Evolutionary conservation across 1,140 invertebrate genomes (phyloP), one percentile per base, ranked within the genome.

Genomic region (Phenacoccus solenopsis): DNA sequence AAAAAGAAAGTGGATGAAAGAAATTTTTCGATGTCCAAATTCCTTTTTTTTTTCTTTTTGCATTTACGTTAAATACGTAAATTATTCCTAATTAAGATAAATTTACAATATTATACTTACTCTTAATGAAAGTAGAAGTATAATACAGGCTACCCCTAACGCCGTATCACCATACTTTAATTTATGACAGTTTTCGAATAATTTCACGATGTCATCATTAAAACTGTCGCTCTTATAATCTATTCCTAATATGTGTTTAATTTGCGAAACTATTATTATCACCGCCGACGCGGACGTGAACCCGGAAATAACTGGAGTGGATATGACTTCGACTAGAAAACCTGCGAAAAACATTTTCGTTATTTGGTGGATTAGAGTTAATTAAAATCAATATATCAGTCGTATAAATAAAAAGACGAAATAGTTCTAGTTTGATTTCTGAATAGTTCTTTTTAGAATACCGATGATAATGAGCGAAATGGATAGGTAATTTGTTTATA

Each of bases 211-310:
- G 0, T 87, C 86, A 70, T 89, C 86, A 38, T 91, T 75, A 75
- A 91, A 89, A 69, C 87, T 87, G 70, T 84, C 85, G 0, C 89
- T 83, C 24, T 84, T 83, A 73, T 91, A 89, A 67, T 79, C 83
- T 4, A 96, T 76, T 0, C 93, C 93, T 12, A 94, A 79, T 9
- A 95, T 78, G 13, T 87, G 86, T 80, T 93, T 96, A 2, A 97
- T 75, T 80, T 98, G 95, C 0, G 92, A 86, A n/a, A 86, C 83
- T 28, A 90, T 87, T 72, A 98, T 96, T 32, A 94, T 95, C 20
- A 97, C 81, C 0, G 94, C 91, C 4, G 93, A 94, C 0, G 93
- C 94, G 5, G 93, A 91, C 1, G 93, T 96, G 76, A 98, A 98
- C 12, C 92, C 93, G 72, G 88, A 91, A 28, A 93, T 93, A 7